phyloP scores from a whole-genome alignment of 64 coral and sea anemone genomes.

The Astreopora myriophthalma region DNA sequence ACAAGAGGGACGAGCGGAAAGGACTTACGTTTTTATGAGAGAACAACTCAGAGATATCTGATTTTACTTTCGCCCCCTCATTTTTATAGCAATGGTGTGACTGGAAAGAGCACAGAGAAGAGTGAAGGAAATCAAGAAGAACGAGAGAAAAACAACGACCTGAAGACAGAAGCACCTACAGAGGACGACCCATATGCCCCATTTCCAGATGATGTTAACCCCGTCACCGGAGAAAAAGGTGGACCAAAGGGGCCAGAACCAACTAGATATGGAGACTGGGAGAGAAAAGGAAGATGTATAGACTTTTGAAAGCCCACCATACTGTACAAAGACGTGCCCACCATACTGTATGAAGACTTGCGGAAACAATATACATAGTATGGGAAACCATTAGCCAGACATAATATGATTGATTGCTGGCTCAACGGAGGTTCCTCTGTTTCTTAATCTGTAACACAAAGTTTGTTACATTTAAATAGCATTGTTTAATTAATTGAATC shows the following conservation, averaged over 20 bases:
- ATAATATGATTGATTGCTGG: too few species aligned
- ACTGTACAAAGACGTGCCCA: too few species aligned
- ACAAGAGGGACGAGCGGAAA: not conserved
- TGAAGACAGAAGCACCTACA: not conserved
- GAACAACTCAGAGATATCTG: not conserved
- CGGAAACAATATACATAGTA: too few species aligned
- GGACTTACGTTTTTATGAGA: not conserved
- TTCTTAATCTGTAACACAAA: too few species aligned
- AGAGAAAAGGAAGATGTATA: constrained; percentile 96
- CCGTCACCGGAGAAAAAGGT: constrained; percentile 84
- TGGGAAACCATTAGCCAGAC: too few species aligned
- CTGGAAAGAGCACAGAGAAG: constrained; percentile 21
- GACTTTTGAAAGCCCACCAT: constrained; percentile 92
- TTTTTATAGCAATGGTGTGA: constrained; percentile 1
- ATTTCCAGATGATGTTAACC: constrained; percentile 90
- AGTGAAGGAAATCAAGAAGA: not conserved
- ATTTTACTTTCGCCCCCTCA: not conserved
- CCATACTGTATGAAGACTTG: too few species aligned
- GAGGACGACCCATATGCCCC: constrained; percentile 79
- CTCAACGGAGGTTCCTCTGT: too few species aligned
- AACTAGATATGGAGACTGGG: constrained; percentile 98
- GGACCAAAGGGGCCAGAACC: constrained; percentile 98
- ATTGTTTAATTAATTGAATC: too few species aligned
- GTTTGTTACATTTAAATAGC: too few species aligned
- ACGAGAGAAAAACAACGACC: not conserved